These are phyloP conservation scores for Torymus aiolomorphi DNA, from an alignment of 2,888 invertebrate species.

Conservation along the genomic window DNA sequence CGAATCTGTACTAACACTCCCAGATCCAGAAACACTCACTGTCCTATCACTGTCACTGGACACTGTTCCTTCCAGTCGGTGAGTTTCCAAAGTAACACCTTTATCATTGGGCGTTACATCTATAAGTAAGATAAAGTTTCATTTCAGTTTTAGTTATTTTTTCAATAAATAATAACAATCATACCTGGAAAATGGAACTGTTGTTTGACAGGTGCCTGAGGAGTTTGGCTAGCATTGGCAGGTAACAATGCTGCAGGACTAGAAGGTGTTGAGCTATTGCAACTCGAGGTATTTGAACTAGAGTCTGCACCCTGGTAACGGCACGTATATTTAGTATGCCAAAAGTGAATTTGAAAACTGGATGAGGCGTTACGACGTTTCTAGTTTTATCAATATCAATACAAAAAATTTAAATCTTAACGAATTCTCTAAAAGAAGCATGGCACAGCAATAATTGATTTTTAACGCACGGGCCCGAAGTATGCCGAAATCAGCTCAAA, in stretches of 20 bases:
- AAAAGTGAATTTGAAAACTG: slow-evolving; percentile 64
- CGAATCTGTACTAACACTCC: slow-evolving; percentile 87
- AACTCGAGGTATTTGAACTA: slow-evolving; percentile 95
- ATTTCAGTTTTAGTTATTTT: neutral
- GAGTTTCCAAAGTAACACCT: slow-evolving; percentile 78
- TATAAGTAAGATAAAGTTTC: slow-evolving; percentile 54
- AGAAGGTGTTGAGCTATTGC: slow-evolving; percentile 97
- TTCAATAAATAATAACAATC: slow-evolving; percentile 26
- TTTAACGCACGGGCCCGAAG: slow-evolving; percentile 32
- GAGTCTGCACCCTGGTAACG: slow-evolving; percentile 85
- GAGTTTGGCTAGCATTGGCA: slow-evolving; percentile 76
- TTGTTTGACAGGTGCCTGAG: slow-evolving; percentile 78
- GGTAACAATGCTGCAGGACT: slow-evolving; percentile 91
- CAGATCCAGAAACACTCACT: slow-evolving; percentile 84
- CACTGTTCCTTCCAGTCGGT: slow-evolving; percentile 78
- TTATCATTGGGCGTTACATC: slow-evolving; percentile 74
- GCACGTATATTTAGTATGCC: slow-evolving; percentile 64
- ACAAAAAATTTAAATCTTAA: slow-evolving; percentile 55
- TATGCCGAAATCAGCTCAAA: slow-evolving; percentile 4
- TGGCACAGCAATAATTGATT: slow-evolving; percentile 43
- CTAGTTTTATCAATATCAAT: slow-evolving; percentile 61
- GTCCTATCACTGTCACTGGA: slow-evolving; percentile 84
- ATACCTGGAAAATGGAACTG: slow-evolving; percentile 89
- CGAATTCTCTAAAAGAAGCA: slow-evolving; percentile 33
- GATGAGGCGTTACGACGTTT: slow-evolving; percentile 64